Base-by-base conservation (phyloP, 2,888 invertebrate species). In the Hoplodrina ambigua region DNA sequence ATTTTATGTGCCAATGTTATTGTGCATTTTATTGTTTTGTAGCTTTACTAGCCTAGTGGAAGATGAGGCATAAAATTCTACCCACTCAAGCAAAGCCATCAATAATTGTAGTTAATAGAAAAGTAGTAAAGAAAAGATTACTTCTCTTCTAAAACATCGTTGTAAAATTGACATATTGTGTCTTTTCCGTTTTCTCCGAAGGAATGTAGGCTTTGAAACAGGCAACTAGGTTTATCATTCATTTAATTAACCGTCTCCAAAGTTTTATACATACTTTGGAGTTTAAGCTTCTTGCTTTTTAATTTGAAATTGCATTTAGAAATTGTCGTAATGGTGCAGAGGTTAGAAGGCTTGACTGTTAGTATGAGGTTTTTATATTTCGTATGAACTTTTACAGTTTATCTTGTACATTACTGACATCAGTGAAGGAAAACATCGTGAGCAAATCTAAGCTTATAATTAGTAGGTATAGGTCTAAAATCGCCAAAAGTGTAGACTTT, bases 21-120 rank as follows among this genome's bases (percentile, higher is more conserved):
- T n/a, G 20, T 37, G 59, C 6, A 41, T 73, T 73, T 71, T 71
- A 73, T 62, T 5, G 74, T 44, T 67, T 68, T 49, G 15, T 37
- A 41, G 25, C 30, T 17, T n/a, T 41, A 54, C 41, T 55, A 11
- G 7, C 41, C 3, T 41, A 41, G 11, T 41, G 8, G 10, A 62
- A 41, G 41, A 54, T n/a, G 73, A 10, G 30, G 2, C 25, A 37
- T 62, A 54, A 61, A 61, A 4, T 19, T 54, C 37, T 20, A 6
- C 41, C 15, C 41, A n/a, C 17, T 46, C 19, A n/a, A 61, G 37
- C 13, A 11, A 41, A 11, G 25, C 49, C 20, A 52, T 17, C 11
- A n/a, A 41, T 41, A 2, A 15, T 63, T 50, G 11, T 41, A 13
- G 65, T 19, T 41, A 13, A 52, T 4, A 2, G 41, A 5, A 52